A percentile compares a stretch with the other conserved stretches of the same genome.
These are phyloP conservation scores for Erynnis tages DNA, from an alignment of 2,888 invertebrate species.

Conservation along the genomic window DNA sequence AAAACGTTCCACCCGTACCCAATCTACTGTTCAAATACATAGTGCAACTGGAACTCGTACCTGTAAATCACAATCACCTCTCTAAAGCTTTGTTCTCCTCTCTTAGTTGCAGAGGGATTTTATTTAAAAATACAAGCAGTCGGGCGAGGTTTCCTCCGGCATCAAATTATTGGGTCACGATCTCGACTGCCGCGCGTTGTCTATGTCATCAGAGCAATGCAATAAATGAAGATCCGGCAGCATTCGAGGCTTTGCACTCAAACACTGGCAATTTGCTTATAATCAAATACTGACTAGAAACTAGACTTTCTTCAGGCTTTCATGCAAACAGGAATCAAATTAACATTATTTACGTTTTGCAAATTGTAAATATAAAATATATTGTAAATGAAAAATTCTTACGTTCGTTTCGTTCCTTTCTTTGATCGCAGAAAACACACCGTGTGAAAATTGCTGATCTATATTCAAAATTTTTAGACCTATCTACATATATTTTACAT, in stretches of 20 bases:
- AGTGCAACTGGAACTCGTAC: slow-evolving; percentile 1
- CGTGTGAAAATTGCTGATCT: too few relatives aligned
- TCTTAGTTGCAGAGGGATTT: slow-evolving; percentile 5
- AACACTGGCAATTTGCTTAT: background rate
- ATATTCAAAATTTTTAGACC: too few relatives aligned
- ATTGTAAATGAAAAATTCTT: too few relatives aligned
- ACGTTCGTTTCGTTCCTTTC: too few relatives aligned
- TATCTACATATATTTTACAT: too few relatives aligned
- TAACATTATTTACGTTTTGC: too few relatives aligned
- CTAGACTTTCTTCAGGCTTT: too few relatives aligned
- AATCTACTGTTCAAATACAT: background rate
- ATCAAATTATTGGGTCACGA: slow-evolving; percentile 10
- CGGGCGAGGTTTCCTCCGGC: background rate
- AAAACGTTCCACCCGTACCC: background rate
- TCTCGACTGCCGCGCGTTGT: background rate
- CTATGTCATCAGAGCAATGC: slow-evolving; percentile 4
- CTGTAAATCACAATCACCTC: slow-evolving; percentile 9
- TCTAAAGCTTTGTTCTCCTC: slow-evolving; percentile 8
- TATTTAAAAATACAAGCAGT: slow-evolving; percentile 2
- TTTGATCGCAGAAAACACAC: too few relatives aligned
- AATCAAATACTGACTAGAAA: background rate
- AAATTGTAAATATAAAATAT: too few relatives aligned
- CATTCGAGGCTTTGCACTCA: background rate
- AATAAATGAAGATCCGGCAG: slow-evolving; percentile 9
- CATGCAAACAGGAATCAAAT: too few relatives aligned